phyloP scores from a whole-genome alignment of 2,888 invertebrate species.

The Prosopocoilus inquinatus region DNA sequence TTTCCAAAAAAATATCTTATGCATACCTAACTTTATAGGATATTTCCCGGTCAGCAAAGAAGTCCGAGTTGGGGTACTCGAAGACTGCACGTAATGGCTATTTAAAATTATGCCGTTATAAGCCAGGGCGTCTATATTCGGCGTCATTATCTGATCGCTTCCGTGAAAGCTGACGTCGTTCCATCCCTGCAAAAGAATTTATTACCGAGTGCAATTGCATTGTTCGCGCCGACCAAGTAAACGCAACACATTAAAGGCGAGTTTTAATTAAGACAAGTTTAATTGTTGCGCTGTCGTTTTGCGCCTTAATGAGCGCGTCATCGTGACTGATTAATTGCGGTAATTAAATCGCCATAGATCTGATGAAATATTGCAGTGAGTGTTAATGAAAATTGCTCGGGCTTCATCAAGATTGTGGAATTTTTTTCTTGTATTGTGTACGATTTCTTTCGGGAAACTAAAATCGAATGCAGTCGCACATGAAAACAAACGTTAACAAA shows the following conservation, averaged over 20 bases:
- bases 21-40: slow-evolving; percentile 75
- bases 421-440: too few relatives aligned
- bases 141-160: slow-evolving; percentile 81
- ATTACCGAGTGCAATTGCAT: too few relatives aligned
- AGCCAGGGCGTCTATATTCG: slow-evolving; percentile 85
- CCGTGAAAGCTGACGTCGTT: slow-evolving; percentile 91
- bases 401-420: too few relatives aligned
- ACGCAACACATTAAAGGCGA: too few relatives aligned
- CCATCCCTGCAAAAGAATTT: slow-evolving; percentile 68
- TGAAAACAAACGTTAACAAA: too few relatives aligned
- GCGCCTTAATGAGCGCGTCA: slow-evolving; percentile 9
- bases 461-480: too few relatives aligned
- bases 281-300: slow-evolving; percentile 14
- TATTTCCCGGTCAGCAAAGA: slow-evolving; percentile 84
- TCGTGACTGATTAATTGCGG: slow-evolving; percentile 4
- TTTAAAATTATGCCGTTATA: slow-evolving; percentile 82
- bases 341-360: background rate
- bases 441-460: too few relatives aligned
- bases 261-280: slow-evolving; percentile 6
- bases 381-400: too few relatives aligned
- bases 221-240: too few relatives aligned
- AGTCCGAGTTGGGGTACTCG: slow-evolving; percentile 82
- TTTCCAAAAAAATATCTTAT: background rate
- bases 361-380: too few relatives aligned
- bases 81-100: slow-evolving; percentile 80